These are phyloP conservation scores for Galbula dea DNA, from an alignment of 2,113 vertebrate species.

Conservation along the genomic window DNA sequence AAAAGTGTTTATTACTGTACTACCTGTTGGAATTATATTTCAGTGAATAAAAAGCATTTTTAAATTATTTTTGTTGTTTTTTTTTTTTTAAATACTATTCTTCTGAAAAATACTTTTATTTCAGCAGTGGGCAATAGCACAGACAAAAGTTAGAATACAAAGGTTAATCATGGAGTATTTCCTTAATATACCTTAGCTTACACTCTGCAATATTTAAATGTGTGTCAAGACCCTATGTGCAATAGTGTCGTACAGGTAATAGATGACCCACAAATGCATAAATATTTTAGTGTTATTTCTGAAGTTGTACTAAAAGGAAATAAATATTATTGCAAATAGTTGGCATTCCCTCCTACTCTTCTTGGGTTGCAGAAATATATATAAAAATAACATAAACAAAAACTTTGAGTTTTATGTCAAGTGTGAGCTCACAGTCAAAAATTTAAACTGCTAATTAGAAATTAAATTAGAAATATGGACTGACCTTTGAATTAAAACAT, in stretches of 20 bases:
- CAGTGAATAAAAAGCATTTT: background rate
- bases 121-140: background rate
- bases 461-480: background rate
- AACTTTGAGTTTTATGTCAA: background rate
- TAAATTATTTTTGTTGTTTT: background rate
- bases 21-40: background rate
- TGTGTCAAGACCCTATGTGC: background rate
- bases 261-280: background rate
- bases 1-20: background rate
- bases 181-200: background rate
- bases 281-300: background rate
- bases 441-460: background rate
- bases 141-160: background rate
- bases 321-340: background rate
- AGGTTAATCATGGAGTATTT: background rate
- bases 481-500: background rate
- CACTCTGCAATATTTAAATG: background rate
- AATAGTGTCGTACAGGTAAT: background rate
- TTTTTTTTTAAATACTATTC: no score
- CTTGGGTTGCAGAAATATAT: background rate
- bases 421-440: background rate
- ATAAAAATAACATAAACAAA: background rate
- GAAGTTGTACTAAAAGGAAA: background rate
- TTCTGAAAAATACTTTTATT: background rate
- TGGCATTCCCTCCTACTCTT: background rate